Evolutionary conservation across 2,797 vertebrate genomes (phyloP).

Genomic region (Pipistrellus pygmaeus): DNA sequence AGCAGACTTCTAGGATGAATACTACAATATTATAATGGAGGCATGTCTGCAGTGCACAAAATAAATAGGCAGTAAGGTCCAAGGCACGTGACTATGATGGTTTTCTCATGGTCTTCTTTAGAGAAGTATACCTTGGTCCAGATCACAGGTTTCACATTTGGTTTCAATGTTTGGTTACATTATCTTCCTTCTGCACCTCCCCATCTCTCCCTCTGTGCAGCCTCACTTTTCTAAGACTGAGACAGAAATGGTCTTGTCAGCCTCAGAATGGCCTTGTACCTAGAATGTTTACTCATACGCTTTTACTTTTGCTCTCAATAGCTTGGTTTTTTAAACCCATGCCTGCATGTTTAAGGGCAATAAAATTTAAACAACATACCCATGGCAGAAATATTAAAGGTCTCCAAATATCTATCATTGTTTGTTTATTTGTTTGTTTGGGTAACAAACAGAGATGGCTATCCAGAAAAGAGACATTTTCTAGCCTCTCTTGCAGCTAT

Average conservation of each 20-base stretch:
- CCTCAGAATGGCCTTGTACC: neutral
- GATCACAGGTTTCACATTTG: neutral
- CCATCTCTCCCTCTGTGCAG: neutral
- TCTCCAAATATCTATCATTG: neutral
- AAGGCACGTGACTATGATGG: rapidly evolving
- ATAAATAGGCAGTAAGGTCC: neutral
- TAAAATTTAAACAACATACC: neutral
- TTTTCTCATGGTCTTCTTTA: neutral
- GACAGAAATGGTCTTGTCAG: neutral
- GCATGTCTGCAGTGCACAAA: neutral
- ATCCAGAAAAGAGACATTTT: neutral
- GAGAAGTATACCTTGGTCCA: neutral
- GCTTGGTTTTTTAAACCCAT: neutral
- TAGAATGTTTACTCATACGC: neutral
- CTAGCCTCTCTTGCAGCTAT: neutral
- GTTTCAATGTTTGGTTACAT: neutral
- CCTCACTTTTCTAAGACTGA: neutral
- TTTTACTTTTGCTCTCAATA: neutral
- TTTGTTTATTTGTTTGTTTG: neutral
- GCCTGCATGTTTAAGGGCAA: neutral
- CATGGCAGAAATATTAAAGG: constrained; percentile 2
- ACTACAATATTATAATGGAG: rapidly evolving
- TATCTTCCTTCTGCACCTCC: neutral
- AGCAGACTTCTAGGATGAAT: neutral
- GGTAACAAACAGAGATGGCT: neutral